Evolutionary conservation across 2,888 invertebrate species (phyloP), one percentile per base, ranked within the genome.

Genomic region (Nomada goodeniana): DNA sequence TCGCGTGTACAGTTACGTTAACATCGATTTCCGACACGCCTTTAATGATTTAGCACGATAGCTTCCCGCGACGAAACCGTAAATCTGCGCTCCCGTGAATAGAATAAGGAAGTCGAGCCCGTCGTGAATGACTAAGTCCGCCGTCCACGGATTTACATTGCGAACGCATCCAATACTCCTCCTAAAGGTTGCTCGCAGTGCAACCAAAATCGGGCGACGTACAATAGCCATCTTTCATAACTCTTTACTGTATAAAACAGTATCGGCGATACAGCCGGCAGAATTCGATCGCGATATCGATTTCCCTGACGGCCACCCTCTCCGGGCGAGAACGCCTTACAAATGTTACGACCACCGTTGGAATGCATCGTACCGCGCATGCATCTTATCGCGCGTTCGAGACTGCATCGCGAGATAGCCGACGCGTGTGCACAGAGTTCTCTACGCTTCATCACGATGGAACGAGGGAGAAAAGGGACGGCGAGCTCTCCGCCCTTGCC

Each of bases 1-100:
- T 1, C 55, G 18, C 71, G 15, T 78, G 79, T 84, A 85, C 85
- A 85, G 85, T 85, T 85, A 85, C 57, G 71, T 53, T 52, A 69
- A 71, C 64, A 52, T 57, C 18, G 69, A 76, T 79, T 74, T 77
- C 53, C 75, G 73, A 74, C 75, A 42, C 75, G 64, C 61, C 72
- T 69, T 68, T 75, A 60, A 71, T 63, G 44, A 71, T 59, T 53
- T 63, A 53, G 60, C 69, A 42, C 52, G 50, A 69, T 60, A 55
- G 29, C 18, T 70, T 60, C 26, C 47, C 68, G 53, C 42, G 15
- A 55, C 60, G 63, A 76, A 20, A 68, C 52, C 64, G 63, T 59
- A 50, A 50, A 81, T 72, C 57, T 61, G 13, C 59, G 50, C 50
- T 13, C n/a, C 3, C 82, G 76, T 69, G 72, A 42, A 9, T 57